A percentile compares a stretch with the other conserved stretches of the same genome.
Evolutionary conservation across 2,797 vertebrate species (phyloP).

Genomic region (Micromesistius poutassou): DNA sequence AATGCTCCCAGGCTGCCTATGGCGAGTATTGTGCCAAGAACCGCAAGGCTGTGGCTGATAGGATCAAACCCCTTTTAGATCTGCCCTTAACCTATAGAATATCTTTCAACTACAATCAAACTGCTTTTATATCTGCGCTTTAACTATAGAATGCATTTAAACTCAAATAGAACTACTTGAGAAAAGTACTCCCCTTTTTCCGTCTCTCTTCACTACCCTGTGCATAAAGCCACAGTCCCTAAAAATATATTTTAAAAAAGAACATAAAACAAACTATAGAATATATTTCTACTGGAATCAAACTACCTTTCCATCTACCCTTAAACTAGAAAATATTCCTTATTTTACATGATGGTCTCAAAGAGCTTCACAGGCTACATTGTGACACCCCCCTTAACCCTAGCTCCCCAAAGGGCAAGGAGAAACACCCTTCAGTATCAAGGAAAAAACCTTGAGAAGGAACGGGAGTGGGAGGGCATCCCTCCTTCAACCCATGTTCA

Average conservation of each 20-base stretch:
- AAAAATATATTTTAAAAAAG: no score
- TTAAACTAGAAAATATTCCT: background rate
- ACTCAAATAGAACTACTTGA: background rate
- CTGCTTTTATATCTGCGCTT: background rate
- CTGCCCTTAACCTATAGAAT: background rate
- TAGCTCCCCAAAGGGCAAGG: no score
- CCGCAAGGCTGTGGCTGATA: background rate
- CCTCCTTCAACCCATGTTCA: no score
- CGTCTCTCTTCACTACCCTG: no score
- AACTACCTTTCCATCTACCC: background rate
- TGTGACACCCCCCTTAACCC: no score
- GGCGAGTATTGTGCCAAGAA: background rate
- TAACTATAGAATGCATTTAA: background rate
- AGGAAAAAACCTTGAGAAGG: no score
- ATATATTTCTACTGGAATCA: background rate
- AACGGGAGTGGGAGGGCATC: no score
- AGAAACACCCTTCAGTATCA: no score
- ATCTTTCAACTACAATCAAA: background rate
- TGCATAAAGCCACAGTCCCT: no score
- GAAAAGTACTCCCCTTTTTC: no score
- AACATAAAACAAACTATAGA: background rate
- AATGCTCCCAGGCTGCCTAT: background rate
- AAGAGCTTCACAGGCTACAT: no score
- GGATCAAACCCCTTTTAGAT: background rate
- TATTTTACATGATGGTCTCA: no score